Base-by-base conservation (phyloP, 2,797 vertebrate genomes). In the Huso huso region DNA sequence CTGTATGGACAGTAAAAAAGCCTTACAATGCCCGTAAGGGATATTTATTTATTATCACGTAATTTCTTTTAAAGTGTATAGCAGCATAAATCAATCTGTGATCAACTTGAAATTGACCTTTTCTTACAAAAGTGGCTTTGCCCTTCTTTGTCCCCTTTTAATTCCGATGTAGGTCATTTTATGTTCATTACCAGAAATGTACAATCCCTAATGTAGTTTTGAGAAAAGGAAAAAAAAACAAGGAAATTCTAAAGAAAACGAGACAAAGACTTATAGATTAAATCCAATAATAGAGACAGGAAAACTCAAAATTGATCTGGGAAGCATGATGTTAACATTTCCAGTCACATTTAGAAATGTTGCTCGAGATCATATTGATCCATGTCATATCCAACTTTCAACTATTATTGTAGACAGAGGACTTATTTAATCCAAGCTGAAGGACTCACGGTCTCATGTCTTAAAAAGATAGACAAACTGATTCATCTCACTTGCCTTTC, bases 181-280 rank as follows among this genome's bases (percentile, higher is more conserved):
- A 89, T 83, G 81, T 86, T 89, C 74, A 72, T 91, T 89, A 92
- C 74, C 76, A 81, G 76, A 82, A 86, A 88, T 82, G 79, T 75
- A 74, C 72, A 77, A 74, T 84, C 80, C 87, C 87, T 89, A 90
- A 89, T 93, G 90, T 86, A 81, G 84, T 92, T 90, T 91, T 81
- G 78, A 84, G 85, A 89, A 87, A 81, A 82, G 57, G 57, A 62
- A 48, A 11, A 66, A 18, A 37, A 37, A 89, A 83, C 75, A 82
- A 88, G 84, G 88, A 86, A 83, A 76, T 87, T 89, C 83, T 84
- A 90, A 90, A 92, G 89, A 88, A 82, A 91, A 86, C 78, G 85
- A 94, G 86, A 97, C 95, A 97, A 97, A 96, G 91, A 89, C 86
- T 90, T 95, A 97, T 95, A 93, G 95, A 97, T 93, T 90, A 93